Percentiles rank a stretch among this genome's conserved stretches.
Conservation (phyloP, 2,797 vertebrate genomes). For the Vipera ursinii region DNA sequence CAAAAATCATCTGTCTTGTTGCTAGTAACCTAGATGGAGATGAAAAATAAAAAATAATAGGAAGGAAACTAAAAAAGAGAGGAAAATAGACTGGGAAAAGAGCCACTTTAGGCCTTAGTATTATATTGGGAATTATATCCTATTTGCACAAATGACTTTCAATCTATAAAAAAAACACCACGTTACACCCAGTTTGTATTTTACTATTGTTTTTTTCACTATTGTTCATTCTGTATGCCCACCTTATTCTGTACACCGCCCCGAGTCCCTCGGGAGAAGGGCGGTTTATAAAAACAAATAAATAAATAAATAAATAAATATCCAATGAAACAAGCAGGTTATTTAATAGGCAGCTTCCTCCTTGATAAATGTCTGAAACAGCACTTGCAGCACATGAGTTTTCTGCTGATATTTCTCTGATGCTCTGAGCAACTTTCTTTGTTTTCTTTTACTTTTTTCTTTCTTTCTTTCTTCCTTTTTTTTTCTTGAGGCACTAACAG, state of each 20-base stretch:
- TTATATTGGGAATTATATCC: slow-evolving; percentile 26
- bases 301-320: too few species aligned
- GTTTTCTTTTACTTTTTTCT: not conserved
- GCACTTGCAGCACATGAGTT: not conserved
- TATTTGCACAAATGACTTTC: slow-evolving; percentile 15
- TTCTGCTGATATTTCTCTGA: not conserved
- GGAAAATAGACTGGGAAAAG: not conserved
- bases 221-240: too few species aligned
- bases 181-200: too few species aligned
- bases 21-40: not conserved
- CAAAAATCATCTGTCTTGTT: not conserved
- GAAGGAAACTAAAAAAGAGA: not conserved
- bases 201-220: too few species aligned
- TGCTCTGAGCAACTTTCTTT: not conserved
- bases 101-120: not conserved
- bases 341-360: not conserved
- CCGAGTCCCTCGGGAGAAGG: too few species aligned
- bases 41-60: not conserved
- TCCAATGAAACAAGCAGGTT: not conserved
- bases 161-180: not conserved
- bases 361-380: not conserved
- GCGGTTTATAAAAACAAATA: too few species aligned
- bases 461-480: too few species aligned
- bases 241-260: too few species aligned
- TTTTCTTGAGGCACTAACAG: not conserved